These are phyloP conservation scores for Nansenia antarctica DNA, from an alignment of 2,113 vertebrate genomes.

Conservation along the genomic window DNA sequence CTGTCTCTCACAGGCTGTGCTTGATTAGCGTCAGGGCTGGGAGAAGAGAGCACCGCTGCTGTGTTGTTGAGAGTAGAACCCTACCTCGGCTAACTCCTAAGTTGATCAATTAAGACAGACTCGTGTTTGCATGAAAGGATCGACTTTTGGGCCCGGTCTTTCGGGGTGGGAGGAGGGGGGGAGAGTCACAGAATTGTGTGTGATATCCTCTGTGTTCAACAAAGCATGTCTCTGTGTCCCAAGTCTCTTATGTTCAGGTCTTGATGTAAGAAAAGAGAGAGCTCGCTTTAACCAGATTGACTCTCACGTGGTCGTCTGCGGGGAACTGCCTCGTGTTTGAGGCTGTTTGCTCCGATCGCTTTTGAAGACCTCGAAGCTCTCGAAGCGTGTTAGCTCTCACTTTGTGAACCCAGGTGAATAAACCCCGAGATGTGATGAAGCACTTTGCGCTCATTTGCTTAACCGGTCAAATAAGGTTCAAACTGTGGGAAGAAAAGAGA, in stretches of 20 bases:
- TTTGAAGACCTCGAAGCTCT: background rate
- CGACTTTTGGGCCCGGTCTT: background rate
- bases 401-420: slow-evolving; percentile 9
- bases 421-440: slow-evolving; percentile 17
- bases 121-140: background rate
- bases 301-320: background rate
- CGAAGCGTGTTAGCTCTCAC: background rate
- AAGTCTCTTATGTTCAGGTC: background rate
- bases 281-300: background rate
- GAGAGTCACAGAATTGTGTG: too few relatives aligned
- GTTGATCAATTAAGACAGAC: background rate
- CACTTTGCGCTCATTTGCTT: slow-evolving; percentile 8
- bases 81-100: too few relatives aligned
- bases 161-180: background rate
- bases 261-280: background rate
- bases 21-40: background rate
- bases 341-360: background rate
- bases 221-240: slow-evolving; percentile 19
- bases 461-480: background rate
- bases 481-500: background rate
- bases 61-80: background rate
- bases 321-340: background rate
- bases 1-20: slow-evolving; percentile 4
- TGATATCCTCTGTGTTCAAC: slow-evolving; percentile 22
- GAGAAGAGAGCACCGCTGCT: background rate